Base-by-base conservation (phyloP, 1,140 invertebrate species). In the Brachionus sp. region DNA sequence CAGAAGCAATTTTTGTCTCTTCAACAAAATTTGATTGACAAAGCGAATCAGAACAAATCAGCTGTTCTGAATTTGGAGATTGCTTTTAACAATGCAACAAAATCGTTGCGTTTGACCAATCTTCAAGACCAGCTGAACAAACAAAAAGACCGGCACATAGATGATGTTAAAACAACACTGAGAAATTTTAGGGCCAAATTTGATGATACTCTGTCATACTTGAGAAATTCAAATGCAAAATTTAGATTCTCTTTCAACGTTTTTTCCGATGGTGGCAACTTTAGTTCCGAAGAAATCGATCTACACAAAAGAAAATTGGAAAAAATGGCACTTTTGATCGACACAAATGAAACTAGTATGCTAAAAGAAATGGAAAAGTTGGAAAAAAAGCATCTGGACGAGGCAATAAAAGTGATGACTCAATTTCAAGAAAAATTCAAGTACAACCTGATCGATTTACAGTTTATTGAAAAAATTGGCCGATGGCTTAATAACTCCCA, bases 341-440 rank as follows among this genome's bases (percentile, higher is more conserved):
- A 89, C 84, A 84, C 77, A 12, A 84, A 85, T 29, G 89, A 89
- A 84, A 87, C 88, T 9, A 85, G 85, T 80, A 86, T 89, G 29
- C 87, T 89, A 86, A 87, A 86, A 19, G 88, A 89, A 42, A 84
- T 89, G 80, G 89, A 89, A 77, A 87, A 87, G n/a, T 87, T 89
- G 84, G 89, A 89, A 82, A 87, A 88, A 19, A 88, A 88, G 68
- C 83, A 87, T 12, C 84, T 88, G 16, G 88, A 89, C 9, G 87
- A 86, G 53, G 87, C 88, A 3, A 87, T 86, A 9, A 88, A 88
- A 80, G 86, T 88, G 19, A 85, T 86, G 10, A 70, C 84, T 33
- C 87, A 89, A 42, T 89, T 89, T 86, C 88, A 89, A 84, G 89
- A 89, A 84, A 89, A 88, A 77, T 89, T 89, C 77, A 88, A 88